These are phyloP conservation scores for Pseudorhombus dupliciocellatus DNA, from an alignment of 2,113 vertebrate species.

Conservation along the genomic window DNA sequence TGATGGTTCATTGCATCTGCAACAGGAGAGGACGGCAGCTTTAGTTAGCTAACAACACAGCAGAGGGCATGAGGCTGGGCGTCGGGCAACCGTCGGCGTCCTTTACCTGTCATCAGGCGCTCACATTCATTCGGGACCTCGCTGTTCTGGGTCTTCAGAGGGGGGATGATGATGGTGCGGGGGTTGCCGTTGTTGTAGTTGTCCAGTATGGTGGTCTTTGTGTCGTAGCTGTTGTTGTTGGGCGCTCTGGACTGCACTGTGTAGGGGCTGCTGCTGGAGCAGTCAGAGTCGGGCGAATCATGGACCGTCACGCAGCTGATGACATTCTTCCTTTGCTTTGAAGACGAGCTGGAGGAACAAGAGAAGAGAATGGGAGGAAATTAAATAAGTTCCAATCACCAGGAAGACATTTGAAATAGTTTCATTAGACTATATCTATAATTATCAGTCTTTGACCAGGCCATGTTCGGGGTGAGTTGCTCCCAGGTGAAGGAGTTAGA, in stretches of 20 bases:
- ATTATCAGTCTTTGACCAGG: neutral
- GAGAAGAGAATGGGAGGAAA: neutral
- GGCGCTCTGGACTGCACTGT: conserved; percentile 83
- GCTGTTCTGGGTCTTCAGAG: conserved; percentile 91
- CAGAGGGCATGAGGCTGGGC: neutral
- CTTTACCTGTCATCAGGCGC: conserved; percentile 90
- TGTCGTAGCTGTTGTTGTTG: conserved; percentile 86
- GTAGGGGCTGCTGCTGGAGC: conserved; percentile 94
- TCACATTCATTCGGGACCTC: conserved; percentile 90
- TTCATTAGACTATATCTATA: neutral
- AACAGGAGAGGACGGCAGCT: conserved; percentile 21
- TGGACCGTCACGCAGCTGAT: conserved; percentile 99
- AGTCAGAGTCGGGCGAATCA: conserved; percentile 94
- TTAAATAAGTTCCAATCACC: neutral
- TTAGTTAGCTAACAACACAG: neutral
- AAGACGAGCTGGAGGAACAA: conserved; percentile 83
- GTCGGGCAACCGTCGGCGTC: no score
- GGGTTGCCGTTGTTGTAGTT: conserved; percentile 88
- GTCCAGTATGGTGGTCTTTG: conserved; percentile 88
- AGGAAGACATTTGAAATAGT: neutral
- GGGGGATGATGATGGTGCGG: conserved; percentile 96
- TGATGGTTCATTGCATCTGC: conserved; percentile 89
- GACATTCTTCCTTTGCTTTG: conserved; percentile 97
- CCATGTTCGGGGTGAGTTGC: neutral
- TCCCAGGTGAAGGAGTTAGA: no score